Conservation (phyloP, 2,888 invertebrate species). For the Lasioglossum marginatum region DNA sequence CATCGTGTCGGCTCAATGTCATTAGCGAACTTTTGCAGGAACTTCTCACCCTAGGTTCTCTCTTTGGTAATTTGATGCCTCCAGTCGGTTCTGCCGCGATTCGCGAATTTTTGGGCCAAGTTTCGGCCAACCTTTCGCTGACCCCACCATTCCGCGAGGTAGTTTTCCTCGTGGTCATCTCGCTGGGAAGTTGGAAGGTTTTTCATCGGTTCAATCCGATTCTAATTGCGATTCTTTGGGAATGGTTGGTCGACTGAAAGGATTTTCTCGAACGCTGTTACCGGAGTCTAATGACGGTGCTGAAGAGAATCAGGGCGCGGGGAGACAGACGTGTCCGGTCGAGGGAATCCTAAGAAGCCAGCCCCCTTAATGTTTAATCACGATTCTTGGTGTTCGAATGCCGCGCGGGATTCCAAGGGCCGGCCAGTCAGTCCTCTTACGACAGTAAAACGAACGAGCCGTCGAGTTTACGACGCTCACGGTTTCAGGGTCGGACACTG, state of each 20-base stretch:
- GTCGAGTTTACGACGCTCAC: slow-evolving; percentile 69
- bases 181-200: not conserved
- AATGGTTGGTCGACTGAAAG: not conserved
- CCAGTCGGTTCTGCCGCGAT: slow-evolving; percentile 14
- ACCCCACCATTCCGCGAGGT: not conserved
- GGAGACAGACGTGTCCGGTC: not conserved
- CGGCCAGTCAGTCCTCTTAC: slow-evolving; percentile 52
- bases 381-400: slow-evolving; percentile 56
- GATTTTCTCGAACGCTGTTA: not conserved
- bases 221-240: slow-evolving; percentile 11
- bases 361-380: slow-evolving; percentile 69
- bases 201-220: not conserved
- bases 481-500: slow-evolving; percentile 74
- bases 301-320: slow-evolving; percentile 25
- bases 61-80: not conserved
- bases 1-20: slow-evolving; percentile 18
- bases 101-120: slow-evolving; percentile 27
- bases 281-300: not conserved
- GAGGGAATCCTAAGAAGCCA: slow-evolving; percentile 49
- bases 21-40: not conserved
- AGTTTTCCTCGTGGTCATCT: not conserved
- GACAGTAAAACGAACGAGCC: slow-evolving; percentile 71
- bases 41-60: not conserved
- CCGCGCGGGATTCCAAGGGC: slow-evolving; percentile 63
- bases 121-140: slow-evolving; percentile 26